A percentile compares a stretch with the other conserved stretches of the same genome.
Evolutionary conservation across 2,113 vertebrate species (phyloP).

Genomic region (Noturus placidus): DNA sequence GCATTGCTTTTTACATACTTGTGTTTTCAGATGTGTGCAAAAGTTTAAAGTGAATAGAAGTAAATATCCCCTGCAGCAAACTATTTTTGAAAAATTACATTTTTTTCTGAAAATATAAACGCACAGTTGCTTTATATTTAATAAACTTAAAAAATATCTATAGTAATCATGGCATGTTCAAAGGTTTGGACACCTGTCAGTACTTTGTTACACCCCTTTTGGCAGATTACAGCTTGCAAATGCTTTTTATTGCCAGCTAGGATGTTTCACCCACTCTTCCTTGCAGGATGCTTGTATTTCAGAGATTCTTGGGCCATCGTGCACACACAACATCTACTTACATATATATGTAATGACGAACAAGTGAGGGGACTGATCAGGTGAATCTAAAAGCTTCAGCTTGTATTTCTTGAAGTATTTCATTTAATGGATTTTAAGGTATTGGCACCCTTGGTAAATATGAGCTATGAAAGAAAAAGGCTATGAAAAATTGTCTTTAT

Average conservation of each 20-base stretch:
- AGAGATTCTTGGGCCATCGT: not conserved
- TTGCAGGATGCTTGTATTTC: not conserved
- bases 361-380: too few species aligned
- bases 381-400: too few species aligned
- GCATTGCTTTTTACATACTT: not conserved
- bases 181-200: not conserved
- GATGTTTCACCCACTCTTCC: not conserved
- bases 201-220: not conserved
- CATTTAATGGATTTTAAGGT: too few species aligned
- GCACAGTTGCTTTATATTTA: not conserved
- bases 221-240: not conserved
- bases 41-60: not conserved
- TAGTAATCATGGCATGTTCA: not conserved
- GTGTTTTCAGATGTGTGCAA: not conserved
- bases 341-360: not conserved
- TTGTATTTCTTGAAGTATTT: too few species aligned
- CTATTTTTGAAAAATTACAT: not conserved
- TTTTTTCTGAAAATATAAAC: not conserved
- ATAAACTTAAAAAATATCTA: not conserved
- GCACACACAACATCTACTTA: not conserved
- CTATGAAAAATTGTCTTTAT: too few species aligned
- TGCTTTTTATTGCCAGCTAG: not conserved
- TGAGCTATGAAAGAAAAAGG: too few species aligned
- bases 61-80: not conserved
- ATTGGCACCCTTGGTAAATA: too few species aligned